Evolutionary conservation across 2,888 invertebrate species (phyloP), one percentile per base, ranked within the genome.

Genomic region (Amiota communis): DNA sequence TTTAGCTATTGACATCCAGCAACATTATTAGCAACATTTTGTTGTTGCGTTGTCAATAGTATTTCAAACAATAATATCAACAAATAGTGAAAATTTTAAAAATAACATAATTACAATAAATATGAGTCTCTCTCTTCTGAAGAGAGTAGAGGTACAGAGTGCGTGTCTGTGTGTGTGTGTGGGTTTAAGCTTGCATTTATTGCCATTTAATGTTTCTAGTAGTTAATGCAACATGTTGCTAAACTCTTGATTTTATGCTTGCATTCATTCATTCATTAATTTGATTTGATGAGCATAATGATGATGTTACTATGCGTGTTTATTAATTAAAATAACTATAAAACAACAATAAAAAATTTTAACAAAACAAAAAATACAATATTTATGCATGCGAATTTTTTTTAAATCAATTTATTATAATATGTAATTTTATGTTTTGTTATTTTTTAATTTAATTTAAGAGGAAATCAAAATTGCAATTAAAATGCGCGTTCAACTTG

Each of bases 401-500:
- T 36, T 36, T 36, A 6, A 68, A 68, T 68, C 67, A 68, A 68
- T 51, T 68, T 53, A 36, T 36, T 36, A 36, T 36, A 51, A 68
- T 68, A 68, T 68, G 51, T 23, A 68, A 53, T 68, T 68, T 46
- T 53, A 9, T 67, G 49, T 51, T 12, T 48, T 51, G 12, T 51
- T 67, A 23, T 48, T 67, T 17, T 67, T 23, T 49, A 48, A 48
- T 46, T 47, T 11, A 12, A 63, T 13, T 48, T 65, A 48, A 23
- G 20, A 51, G 51, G 36, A 68, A 68, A 68, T 68, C 36, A 15
- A 68, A 68, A 59, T 53, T 12, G 53, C 67, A 68, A 68, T 68
- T 68, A 68, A 68, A 68, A 53, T 53, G 67, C 17, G 51, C 23
- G 53, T 36, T 36, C 67, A 68, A 68, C 59, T 17, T n/a, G n/a